phyloP scores from a whole-genome alignment of 1,140 invertebrate species.

The Epicauta chinensis region DNA sequence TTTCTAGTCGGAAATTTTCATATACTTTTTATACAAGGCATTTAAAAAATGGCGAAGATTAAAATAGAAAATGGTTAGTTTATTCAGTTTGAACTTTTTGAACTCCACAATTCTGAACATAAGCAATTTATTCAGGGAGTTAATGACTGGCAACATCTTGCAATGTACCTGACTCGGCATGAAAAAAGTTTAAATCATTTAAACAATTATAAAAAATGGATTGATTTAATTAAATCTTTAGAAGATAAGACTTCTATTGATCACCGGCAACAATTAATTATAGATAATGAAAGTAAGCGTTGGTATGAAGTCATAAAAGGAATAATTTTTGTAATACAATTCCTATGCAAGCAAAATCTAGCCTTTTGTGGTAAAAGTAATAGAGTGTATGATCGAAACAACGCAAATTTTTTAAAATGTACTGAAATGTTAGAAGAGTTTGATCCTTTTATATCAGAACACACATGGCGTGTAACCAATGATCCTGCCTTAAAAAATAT shows the following conservation, averaged over 20 bases:
- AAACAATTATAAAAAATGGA: neutral
- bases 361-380: conserved; percentile 10
- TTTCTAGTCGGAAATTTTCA: neutral
- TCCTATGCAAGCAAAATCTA: neutral
- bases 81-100: neutral
- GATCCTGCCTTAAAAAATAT: no score
- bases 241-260: neutral
- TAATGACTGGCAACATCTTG: conserved; percentile 1
- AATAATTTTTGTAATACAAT: conserved; percentile 4
- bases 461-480: no score
- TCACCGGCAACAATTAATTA: no score
- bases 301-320: conserved; percentile 10
- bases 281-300: conserved; percentile 1
- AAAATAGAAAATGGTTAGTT: neutral
- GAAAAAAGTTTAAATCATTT: neutral
- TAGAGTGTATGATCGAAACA: conserved; percentile 9
- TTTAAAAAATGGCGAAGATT: neutral
- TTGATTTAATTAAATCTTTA: neutral
- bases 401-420: conserved; percentile 29
- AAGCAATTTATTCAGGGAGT: neutral
- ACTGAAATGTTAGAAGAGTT: conserved; percentile 30
- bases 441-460: conserved; percentile 26
- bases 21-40: neutral
- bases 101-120: neutral
- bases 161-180: neutral